Evolutionary conservation across 2,797 vertebrate genomes (phyloP), one percentile per base, ranked within the genome.

Genomic region (Graptemys geographica): DNA sequence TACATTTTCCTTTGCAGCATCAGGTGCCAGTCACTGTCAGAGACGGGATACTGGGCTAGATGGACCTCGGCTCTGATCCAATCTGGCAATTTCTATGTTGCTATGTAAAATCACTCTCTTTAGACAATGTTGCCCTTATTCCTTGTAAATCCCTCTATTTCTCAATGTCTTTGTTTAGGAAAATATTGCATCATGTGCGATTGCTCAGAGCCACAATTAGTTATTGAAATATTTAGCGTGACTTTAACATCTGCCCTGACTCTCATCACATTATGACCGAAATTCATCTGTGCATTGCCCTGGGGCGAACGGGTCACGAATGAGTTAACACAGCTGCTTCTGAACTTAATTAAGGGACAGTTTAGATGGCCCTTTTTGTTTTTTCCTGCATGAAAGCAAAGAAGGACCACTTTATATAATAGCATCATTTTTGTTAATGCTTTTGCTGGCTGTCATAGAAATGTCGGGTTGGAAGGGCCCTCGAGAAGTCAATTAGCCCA

Each of bases 41-140:
- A 87, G 84, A 80, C 2, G 49, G 78, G 37, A 23, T 1, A 10
- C 16, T 0, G 0, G 9, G 21, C 72, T 15, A 13, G 53, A 52
- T 8, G 56, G 33, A 27, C 33, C 65, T 81, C 1, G 16, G 59
- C 4, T 44, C n/a, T 80, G 55, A 90, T 11, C 51, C 57, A 6
- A 81, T 47, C 3, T 82, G n/a, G n/a, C 84, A 86, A 5, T 59
- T 83, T 47, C 51, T 28, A 4, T 1, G 28, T 85, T 88, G 59
- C 0, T 0, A 44, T 2, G 18, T 8, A 47, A 86, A 89, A 84
- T 31, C 56, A 52, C 33, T 78, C 90, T 81, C 28, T 16, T 53
- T 84, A 72, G 74, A 33, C 52, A 96, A 83, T 11, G 6, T 8
- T 31, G n/a, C 6, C 74, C 33, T 83, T 31, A 47, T 5, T 41